Conservation (phyloP, 2,888 invertebrate species). For the Idaea straminata region DNA sequence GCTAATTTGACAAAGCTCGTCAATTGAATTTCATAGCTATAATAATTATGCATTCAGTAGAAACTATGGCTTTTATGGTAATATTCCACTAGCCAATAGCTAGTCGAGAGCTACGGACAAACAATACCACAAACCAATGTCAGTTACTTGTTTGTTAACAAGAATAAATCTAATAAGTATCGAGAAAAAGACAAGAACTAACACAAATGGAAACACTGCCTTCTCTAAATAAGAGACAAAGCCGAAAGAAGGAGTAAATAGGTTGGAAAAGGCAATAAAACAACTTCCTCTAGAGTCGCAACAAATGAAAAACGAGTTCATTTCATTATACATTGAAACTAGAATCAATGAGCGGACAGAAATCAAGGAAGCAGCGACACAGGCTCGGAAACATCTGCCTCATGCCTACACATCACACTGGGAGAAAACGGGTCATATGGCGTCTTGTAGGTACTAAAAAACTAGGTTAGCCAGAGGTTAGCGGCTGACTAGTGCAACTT, state of each 20-base stretch:
- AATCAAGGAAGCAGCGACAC: slow-evolving; percentile 31
- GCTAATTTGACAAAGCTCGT: neutral
- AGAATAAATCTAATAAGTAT: too few relatives aligned
- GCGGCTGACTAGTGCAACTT: neutral
- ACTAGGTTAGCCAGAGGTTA: slow-evolving; percentile 29
- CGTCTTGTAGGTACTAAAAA: slow-evolving; percentile 28
- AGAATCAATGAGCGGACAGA: slow-evolving; percentile 26
- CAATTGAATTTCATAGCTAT: neutral
- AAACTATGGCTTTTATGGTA: neutral
- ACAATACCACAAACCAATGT: neutral
- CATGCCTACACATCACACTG: slow-evolving; percentile 32
- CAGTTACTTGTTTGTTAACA: neutral
- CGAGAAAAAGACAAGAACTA: neutral
- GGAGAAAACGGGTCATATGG: slow-evolving; percentile 36
- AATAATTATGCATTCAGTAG: neutral
- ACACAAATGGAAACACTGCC: neutral
- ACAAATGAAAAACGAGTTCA: neutral
- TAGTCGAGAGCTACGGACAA: neutral
- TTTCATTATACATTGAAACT: slow-evolving; percentile 13
- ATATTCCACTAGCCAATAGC: neutral
- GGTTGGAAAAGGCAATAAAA: neutral
- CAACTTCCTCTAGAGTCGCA: neutral
- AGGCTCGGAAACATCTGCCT: slow-evolving; percentile 43
- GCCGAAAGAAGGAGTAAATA: neutral
- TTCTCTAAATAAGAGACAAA: neutral